Evolutionary conservation across 1,140 invertebrate species (phyloP).

Genomic region (Scaptodrosophila lebanonensis): DNA sequence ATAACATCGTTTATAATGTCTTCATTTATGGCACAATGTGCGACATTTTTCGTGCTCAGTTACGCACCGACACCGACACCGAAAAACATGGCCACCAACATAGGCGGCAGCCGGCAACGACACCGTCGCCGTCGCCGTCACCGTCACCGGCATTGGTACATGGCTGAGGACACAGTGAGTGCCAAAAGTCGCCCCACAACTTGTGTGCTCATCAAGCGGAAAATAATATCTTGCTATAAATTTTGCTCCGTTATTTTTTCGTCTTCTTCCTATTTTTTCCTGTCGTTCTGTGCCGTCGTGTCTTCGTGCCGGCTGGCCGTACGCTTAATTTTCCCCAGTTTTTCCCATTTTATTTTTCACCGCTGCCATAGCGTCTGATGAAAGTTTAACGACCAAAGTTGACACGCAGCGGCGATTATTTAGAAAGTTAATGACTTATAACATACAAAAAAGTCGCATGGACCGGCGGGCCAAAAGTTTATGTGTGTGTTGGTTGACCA

Average conservation of each 20-base stretch:
- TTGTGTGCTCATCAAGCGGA: conserved; percentile 73
- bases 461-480: conserved; percentile 31
- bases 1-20: conserved; percentile 62
- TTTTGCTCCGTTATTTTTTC: conserved; percentile 59
- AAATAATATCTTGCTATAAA: conserved; percentile 75
- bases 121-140: not conserved
- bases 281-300: conserved; percentile 7
- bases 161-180: conserved; percentile 20
- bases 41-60: conserved; percentile 66
- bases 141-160: not conserved
- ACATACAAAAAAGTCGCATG: conserved; percentile 54
- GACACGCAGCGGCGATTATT: conserved; percentile 73
- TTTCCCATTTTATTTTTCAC: conserved; percentile 28
- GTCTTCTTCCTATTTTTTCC: not conserved
- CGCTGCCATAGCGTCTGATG: conserved; percentile 51
- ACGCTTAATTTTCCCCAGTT: not conserved
- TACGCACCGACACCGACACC: conserved; percentile 71
- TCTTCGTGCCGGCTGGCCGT: not conserved
- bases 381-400: conserved; percentile 75
- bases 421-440: conserved; percentile 76
- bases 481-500: conserved; percentile 58
- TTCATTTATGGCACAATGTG: conserved; percentile 71
- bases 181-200: conserved; percentile 72
- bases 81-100: conserved; percentile 44
- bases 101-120: not conserved